Evolutionary conservation across 35 echinoderm and acorn worm genomes (phyloP), one percentile per base, ranked within the genome.

Genomic region (Holothuria glaberrima): DNA sequence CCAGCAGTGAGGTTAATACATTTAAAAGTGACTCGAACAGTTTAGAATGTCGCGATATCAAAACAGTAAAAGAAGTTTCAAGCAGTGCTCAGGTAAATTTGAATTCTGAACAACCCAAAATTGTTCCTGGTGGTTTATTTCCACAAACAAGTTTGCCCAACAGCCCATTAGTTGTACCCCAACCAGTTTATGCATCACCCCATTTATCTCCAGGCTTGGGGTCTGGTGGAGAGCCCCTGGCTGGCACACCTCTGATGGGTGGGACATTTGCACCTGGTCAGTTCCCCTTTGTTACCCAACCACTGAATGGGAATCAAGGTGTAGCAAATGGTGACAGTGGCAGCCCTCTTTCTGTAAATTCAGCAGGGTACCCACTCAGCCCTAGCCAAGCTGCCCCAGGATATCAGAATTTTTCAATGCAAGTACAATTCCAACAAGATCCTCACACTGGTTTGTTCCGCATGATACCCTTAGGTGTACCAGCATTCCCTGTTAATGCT

Each of bases 371-470:
- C 29, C 46, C 21, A 27, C 6, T 78, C 3, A 50, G 26, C 50
- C 26, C 74, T 24, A 78, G 20, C 50, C 74, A 78, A 26, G 12
- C 45, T 25, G 35, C 74, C 44, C 36, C 65, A 24, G 21, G 59
- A 80, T 30, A 58, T n/a, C 82, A 79, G 54, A 91, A 85, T 54
- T 92, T 94, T 52, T 88, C 95, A 30, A 84, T 92, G 31, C 93
- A 94, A 75, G 91, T 98, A 7, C 92, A 94, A 18, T 84, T 98
- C 33, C 93, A 94, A 16, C 92, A 92, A 86, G 95, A 98, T 58
- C 95, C 95, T 21, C 59, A 92, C 18, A 98, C 95, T 63, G 95
- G 95, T n/a, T 81, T 98, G 13, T 98, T 92, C 58, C 59, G 90
- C 4, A 90, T 98, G 58, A 58, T 98, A 59, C 92, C 95, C 41